Conservation (phyloP, 1,140 invertebrate genomes). For the Drosophila carrolli region DNA sequence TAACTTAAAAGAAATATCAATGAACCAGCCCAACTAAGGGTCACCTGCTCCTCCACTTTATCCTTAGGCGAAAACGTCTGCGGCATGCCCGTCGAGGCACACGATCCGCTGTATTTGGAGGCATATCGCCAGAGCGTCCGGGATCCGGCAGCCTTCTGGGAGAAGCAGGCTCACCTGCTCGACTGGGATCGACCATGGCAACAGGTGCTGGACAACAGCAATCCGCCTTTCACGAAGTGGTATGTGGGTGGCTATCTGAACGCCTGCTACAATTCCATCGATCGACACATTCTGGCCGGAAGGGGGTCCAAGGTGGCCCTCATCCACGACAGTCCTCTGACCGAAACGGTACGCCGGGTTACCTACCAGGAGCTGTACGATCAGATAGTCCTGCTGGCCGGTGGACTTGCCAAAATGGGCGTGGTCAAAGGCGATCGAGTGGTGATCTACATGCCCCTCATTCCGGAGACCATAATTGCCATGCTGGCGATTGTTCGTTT, state of each 20-base stretch:
- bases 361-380: constrained; percentile 93
- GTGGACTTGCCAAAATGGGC: constrained; percentile 89
- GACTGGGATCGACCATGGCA: constrained; percentile 93
- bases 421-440: constrained; percentile 89
- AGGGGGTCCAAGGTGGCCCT: constrained; percentile 92
- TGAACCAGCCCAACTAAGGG: constrained; percentile 9
- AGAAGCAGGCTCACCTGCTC: constrained; percentile 89
- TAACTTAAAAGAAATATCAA: not conserved
- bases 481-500: constrained; percentile 93
- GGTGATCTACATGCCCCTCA: constrained; percentile 96
- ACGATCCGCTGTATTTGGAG: constrained; percentile 87
- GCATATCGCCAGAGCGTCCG: constrained; percentile 89
- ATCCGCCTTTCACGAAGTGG: constrained; percentile 96
- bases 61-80: constrained; percentile 33
- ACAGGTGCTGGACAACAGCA: constrained; percentile 92
- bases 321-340: constrained; percentile 95
- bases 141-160: constrained; percentile 95
- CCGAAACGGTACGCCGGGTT: constrained; percentile 89
- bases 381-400: constrained; percentile 91
- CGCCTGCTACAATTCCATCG: constrained; percentile 96
- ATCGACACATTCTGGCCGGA: constrained; percentile 93
- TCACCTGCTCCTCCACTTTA: not conserved
- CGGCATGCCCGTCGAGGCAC: constrained; percentile 65
- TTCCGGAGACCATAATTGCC: constrained; percentile 93
- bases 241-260: constrained; percentile 95